A percentile compares a stretch with the other conserved stretches of the same genome.
These are phyloP conservation scores for Dasysyrphus tricinctus DNA, from an alignment of 2,888 invertebrate species.

Conservation along the genomic window DNA sequence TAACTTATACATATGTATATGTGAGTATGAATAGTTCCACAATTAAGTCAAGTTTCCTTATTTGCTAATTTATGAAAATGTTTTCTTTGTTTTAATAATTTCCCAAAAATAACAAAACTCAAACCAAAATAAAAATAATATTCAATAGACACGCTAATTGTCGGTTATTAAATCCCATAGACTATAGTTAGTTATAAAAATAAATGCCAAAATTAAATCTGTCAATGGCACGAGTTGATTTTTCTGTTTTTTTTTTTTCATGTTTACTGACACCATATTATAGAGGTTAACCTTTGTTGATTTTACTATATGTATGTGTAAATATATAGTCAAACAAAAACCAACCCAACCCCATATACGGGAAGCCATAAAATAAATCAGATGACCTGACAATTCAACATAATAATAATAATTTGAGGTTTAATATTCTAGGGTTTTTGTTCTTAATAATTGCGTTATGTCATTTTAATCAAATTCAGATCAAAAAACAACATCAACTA, in stretches of 20 bases:
- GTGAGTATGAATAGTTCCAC: too few relatives aligned
- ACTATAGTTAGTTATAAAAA: neutral
- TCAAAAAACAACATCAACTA: neutral
- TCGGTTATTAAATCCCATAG: neutral
- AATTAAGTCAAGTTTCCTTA: too few relatives aligned
- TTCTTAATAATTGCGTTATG: constrained; percentile 10
- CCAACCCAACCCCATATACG: neutral
- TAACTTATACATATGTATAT: too few relatives aligned
- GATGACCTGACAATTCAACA: constrained; percentile 14
- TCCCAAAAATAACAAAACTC: neutral
- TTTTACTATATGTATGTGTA: neutral
- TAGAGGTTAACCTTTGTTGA: neutral
- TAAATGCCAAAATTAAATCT: constrained; percentile 14
- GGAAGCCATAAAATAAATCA: constrained; percentile 9
- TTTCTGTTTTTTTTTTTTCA: neutral
- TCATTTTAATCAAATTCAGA: constrained; percentile 26
- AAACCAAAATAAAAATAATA: neutral
- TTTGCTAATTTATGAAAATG: neutral
- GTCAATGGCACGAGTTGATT: constrained; percentile 1
- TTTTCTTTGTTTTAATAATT: neutral
- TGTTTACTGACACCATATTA: neutral
- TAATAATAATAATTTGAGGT: constrained; percentile 5
- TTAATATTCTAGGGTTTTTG: neutral
- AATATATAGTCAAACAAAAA: neutral
- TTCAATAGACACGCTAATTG: neutral